Conservation (phyloP, 2,888 invertebrate species). For the Tromatobia lineatoria region DNA sequence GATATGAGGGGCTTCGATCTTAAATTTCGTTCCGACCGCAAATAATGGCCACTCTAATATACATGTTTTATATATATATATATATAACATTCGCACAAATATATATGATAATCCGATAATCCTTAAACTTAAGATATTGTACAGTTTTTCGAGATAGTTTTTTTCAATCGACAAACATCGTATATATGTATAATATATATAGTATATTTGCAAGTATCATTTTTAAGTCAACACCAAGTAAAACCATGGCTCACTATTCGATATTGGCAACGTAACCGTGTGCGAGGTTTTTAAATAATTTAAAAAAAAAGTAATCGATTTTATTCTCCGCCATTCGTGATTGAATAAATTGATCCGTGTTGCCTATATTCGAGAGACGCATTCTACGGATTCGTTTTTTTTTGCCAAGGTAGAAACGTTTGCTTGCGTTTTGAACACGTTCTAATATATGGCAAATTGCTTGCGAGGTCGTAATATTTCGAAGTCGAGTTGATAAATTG, state of each 20-base stretch:
- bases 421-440: not conserved
- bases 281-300: constrained; percentile 5
- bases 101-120: constrained; percentile 39
- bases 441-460: not conserved
- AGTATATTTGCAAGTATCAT: constrained; percentile 23
- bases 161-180: constrained; percentile 34
- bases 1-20: too few relatives aligned
- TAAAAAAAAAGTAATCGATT: not conserved
- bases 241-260: constrained; percentile 10
- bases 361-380: not conserved
- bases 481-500: not conserved
- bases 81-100: constrained; percentile 35
- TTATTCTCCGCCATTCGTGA: not conserved
- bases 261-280: constrained; percentile 40
- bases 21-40: too few relatives aligned
- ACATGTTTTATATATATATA: not conserved
- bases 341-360: not conserved
- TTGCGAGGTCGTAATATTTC: not conserved
- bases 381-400: not conserved
- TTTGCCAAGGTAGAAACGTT: not conserved
- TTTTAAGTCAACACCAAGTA: constrained; percentile 16
- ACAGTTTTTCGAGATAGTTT: constrained; percentile 31
- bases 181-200: constrained; percentile 15
- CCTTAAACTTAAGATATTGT: constrained; percentile 49
- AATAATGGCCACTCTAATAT: too few relatives aligned